Base-by-base conservation (phyloP, 2,113 vertebrate species). In the Mesitornis unicolor region DNA sequence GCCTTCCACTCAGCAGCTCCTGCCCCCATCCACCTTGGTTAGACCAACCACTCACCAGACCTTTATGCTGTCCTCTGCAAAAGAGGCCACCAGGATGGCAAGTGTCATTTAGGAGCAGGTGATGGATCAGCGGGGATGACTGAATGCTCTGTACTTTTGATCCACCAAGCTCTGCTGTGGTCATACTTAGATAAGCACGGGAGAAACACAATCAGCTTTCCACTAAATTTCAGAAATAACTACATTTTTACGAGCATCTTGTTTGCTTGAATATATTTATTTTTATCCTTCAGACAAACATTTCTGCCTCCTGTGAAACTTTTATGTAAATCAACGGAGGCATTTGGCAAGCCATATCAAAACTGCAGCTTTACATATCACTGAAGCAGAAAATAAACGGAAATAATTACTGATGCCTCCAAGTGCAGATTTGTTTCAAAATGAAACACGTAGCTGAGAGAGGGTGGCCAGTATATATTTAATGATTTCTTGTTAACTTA, bases 251-350 rank as follows among this genome's bases (percentile, higher is more conserved):
- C 64, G 69, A 81, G 71, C 54, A 63, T 80, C 65, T 71, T 86
- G 64, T 91, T 96, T 97, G 43, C 68, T 92, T 78, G 90, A 91
- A 75, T 95, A 67, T 78, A 57, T 92, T 96, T 95, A 93, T 94
- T 97, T 97, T 96, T 93, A 90, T 95, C 85, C 83, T 82, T 86
- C 60, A 92, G 76, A 90, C 85, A 96, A 96, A 95, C 93, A 92
- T 95, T 96, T 96, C 88, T 96, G 76, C 68, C 64, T 90, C 51
- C 83, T 81, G 79, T 87, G 92, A 93, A 89, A 92, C 65, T 95
- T 93, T 88, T 74, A 90, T 94, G 93, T 75, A 96, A 96, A 95
- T 93, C 87, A 96, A 86, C 2, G 0, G 85, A 94, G 69, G 88
- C 76, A 90, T 75, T 96, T 97, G 96, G 96, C 92, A 96, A 94